Conservation (phyloP, 2,888 invertebrate genomes). For the Pelosia muscerda region DNA sequence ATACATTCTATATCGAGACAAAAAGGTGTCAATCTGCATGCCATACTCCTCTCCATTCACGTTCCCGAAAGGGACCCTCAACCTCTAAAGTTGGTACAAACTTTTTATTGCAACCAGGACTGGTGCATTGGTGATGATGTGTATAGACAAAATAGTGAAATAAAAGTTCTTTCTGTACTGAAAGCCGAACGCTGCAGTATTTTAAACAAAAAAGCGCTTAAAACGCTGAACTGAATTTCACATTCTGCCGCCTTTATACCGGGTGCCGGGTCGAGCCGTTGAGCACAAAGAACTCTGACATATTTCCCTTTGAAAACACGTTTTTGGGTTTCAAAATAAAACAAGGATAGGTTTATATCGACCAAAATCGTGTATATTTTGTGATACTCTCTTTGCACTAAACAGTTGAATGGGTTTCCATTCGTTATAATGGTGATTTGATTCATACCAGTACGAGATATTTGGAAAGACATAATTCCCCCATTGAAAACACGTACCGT, state of each 20-base stretch:
- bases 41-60: no score
- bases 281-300: background rate
- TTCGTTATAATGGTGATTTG: background rate
- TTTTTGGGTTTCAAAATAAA: constrained; percentile 1
- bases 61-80: background rate
- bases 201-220: background rate
- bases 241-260: background rate
- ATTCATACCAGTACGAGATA: no score
- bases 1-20: no score
- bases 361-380: background rate
- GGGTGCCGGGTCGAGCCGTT: background rate
- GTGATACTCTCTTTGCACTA: background rate
- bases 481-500: background rate
- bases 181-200: background rate
- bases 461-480: background rate
- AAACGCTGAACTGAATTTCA: background rate
- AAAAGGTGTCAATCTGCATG: no score
- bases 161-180: background rate
- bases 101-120: background rate
- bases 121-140: background rate
- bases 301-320: background rate
- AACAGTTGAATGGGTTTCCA: background rate
- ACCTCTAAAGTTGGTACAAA: background rate
- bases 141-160: no score
- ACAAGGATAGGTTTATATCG: background rate